Conservation (phyloP, 2,113 vertebrate species). For the Neopipo cinnamomea region DNA sequence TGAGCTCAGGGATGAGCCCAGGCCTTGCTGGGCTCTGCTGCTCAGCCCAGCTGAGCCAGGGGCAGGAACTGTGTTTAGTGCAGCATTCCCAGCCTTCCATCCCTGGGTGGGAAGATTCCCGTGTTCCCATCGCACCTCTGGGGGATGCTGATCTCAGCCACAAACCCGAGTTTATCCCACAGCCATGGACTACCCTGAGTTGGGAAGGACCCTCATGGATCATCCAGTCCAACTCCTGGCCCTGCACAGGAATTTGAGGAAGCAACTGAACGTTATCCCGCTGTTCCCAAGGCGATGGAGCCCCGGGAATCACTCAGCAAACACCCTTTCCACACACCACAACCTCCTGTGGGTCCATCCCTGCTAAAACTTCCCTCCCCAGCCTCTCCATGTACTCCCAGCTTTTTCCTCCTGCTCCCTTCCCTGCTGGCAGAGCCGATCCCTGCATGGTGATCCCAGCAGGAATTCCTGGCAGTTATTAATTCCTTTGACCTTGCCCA, state of each 20-base stretch:
- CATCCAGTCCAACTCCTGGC: neutral
- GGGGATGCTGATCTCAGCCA: rapidly evolving
- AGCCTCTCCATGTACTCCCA: neutral
- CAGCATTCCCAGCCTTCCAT: neutral
- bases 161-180: neutral
- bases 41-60: neutral
- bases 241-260: neutral
- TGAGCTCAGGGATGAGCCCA: neutral
- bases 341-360: neutral
- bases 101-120: rapidly evolving
- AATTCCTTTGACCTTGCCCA: neutral
- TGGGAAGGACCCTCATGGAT: neutral
- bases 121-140: rapidly evolving
- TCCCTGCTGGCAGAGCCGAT: neutral
- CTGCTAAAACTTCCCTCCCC: neutral
- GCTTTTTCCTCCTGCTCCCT: neutral
- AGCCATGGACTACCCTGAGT: neutral
- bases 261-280: neutral
- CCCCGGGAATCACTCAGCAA: neutral
- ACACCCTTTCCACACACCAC: neutral
- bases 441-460: rapidly evolving
- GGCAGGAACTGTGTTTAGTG: rapidly evolving
- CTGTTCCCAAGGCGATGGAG: rapidly evolving
- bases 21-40: rapidly evolving
- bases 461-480: neutral